Evolutionary conservation across 2,797 vertebrate genomes (phyloP).

Genomic region (Chanos chanos): DNA sequence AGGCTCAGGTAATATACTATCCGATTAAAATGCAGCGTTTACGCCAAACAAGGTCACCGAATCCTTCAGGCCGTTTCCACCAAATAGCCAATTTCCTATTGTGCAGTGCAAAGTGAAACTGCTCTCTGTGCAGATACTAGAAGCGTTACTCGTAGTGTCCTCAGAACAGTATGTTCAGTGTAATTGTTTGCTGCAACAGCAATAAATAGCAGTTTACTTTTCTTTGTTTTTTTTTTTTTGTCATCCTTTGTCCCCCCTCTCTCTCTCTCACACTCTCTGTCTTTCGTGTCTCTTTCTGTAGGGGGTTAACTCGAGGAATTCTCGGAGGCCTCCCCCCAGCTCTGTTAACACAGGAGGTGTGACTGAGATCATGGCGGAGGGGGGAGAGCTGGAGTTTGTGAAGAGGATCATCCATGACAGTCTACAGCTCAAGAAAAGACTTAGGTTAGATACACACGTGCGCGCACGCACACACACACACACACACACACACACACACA

Average conservation of each 20-base stretch:
- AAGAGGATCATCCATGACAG: slow-evolving; percentile 99
- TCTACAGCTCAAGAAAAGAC: slow-evolving; percentile 89
- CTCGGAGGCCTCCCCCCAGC: slow-evolving; percentile 91
- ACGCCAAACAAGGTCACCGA: neutral
- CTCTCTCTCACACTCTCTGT: no score
- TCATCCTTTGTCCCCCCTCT: no score
- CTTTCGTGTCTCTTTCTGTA: slow-evolving; percentile 50
- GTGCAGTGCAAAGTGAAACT: no score
- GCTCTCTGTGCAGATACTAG: neutral
- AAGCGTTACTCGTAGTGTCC: no score
- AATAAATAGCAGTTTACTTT: neutral
- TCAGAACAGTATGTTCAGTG: no score
- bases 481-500: neutral
- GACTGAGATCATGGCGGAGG: slow-evolving; percentile 99
- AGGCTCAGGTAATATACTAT: slow-evolving; percentile 81
- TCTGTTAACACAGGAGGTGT: slow-evolving; percentile 97
- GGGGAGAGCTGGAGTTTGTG: slow-evolving; percentile 96
- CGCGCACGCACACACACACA: neutral
- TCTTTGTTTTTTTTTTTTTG: neutral
- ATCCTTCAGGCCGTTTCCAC: neutral
- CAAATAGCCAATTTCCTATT: no score
- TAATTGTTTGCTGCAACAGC: no score
- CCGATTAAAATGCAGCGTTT: neutral
- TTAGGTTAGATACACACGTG: slow-evolving; percentile 68
- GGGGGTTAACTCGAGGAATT: slow-evolving; percentile 97